Evolutionary conservation across 2,888 invertebrate species (phyloP), one percentile per base, ranked within the genome.

Genomic region (Trichopoda pennipes): DNA sequence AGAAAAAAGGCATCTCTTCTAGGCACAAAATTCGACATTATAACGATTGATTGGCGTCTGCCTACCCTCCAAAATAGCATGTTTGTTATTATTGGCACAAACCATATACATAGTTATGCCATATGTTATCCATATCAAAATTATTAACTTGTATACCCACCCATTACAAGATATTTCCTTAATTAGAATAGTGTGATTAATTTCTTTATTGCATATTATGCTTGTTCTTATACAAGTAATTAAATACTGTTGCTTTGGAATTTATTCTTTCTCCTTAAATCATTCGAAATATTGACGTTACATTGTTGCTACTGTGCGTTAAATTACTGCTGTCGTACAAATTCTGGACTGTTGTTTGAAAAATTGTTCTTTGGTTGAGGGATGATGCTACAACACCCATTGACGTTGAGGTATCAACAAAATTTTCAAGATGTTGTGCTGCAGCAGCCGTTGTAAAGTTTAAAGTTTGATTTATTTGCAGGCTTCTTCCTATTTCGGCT

Each of bases 241-340:
- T 19, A 66, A 51, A 68, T 49, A 75, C 42, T 68, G 12, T 44
- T 51, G 3, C 19, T 42, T 32, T 35, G 14, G 19, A 55, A 68
- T 38, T 60, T 16, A 23, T 12, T 35, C n/a, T 16, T 21, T 7
- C 17, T 17, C 3, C 10, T 69, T 82, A 61, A 61, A 83, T 79
- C 83, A 83, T 83, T 19, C 79, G 77, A 74, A 84, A 83, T 47
- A 83, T 70, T 21, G 75, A 64, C 3, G 78, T 38, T 10, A 55
- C 47, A 28, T 42, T 73, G 23, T 7, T 79, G n/a, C 55, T 68
- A 38, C 17, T 42, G 23, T 77, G 83, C 12, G 68, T 63, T 42
- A 80, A 49, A 80, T 32, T 77, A 60, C 17, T 77, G 51, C 6
- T 73, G 28, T 80, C 83, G 19, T 80, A 80, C 17, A 80, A 53